Evolutionary conservation across 2,888 invertebrate genomes (phyloP).

Genomic region (Mesopsocus fuscifrons): DNA sequence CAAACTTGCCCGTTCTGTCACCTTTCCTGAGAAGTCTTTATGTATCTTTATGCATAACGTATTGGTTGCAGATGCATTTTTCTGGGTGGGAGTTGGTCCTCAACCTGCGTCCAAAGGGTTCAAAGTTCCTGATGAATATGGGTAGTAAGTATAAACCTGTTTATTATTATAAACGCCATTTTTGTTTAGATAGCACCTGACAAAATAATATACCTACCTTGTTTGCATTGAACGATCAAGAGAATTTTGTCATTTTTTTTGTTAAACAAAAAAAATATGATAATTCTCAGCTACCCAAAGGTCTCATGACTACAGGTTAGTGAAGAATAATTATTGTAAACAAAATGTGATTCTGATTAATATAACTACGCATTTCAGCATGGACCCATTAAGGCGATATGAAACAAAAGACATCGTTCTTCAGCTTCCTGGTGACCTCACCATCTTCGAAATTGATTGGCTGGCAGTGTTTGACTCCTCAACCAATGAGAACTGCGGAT

Average conservation of each 20-base stretch:
- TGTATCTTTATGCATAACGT: no score
- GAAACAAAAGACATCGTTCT: conserved; percentile 50
- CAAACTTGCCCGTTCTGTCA: no score
- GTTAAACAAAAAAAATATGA: no score
- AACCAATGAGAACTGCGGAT: conserved; percentile 46
- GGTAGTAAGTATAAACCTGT: conserved; percentile 65
- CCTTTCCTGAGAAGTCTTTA: no score
- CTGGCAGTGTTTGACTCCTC: conserved; percentile 57
- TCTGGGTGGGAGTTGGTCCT: conserved; percentile 78
- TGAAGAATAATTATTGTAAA: no score
- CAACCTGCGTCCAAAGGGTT: conserved; percentile 65
- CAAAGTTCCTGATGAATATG: conserved; percentile 75
- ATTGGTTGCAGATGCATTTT: conserved; percentile 41
- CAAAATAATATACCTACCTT: background rate
- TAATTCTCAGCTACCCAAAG: no score
- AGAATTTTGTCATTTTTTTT: no score
- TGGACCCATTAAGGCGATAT: conserved; percentile 60
- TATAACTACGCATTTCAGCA: no score
- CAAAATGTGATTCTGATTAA: no score
- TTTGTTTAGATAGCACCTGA: no score
- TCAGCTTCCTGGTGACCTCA: conserved; percentile 60
- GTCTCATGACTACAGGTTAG: no score
- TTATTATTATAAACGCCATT: no score
- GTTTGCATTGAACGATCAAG: background rate
- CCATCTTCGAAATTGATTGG: conserved; percentile 70